Evolutionary conservation across 2,888 invertebrate genomes (phyloP).

Genomic region (Liodrosophila aerea): DNA sequence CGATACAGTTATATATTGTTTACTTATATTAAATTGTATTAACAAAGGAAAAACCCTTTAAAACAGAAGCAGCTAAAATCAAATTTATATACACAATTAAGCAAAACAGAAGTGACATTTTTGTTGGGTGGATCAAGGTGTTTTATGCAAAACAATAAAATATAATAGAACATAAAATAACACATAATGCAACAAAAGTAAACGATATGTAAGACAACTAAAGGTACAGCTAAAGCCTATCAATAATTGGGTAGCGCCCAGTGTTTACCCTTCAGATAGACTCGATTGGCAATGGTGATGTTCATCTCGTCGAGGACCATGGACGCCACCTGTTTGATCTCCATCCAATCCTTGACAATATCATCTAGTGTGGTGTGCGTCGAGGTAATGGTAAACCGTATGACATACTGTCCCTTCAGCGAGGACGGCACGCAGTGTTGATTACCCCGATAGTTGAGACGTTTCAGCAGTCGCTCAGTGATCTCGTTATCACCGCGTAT

Average conservation of each 20-base stretch:
- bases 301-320: conserved; percentile 87
- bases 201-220: conserved; percentile 2
- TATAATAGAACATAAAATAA: conserved; percentile 18
- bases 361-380: conserved; percentile 91
- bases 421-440: conserved; percentile 97
- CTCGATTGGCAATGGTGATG: conserved; percentile 84
- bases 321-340: conserved; percentile 89
- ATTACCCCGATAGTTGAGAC: conserved; percentile 92
- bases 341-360: conserved; percentile 92
- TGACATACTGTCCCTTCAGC: conserved; percentile 94
- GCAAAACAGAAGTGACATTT: background rate
- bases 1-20: no score
- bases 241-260: conserved; percentile 54
- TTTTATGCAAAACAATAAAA: conserved; percentile 39
- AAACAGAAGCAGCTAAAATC: background rate
- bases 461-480: conserved; percentile 93
- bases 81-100: background rate
- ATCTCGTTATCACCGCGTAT: conserved; percentile 92
- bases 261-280: conserved; percentile 88
- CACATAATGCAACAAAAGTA: conserved; percentile 7
- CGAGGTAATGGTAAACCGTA: conserved; percentile 95
- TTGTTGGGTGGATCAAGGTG: conserved; percentile 48
- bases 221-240: background rate
- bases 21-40: no score
- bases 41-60: no score